Percentiles rank a stretch among this genome's conserved stretches.
phyloP scores from a whole-genome alignment of 2,113 vertebrate genomes.

The Martes martes region DNA sequence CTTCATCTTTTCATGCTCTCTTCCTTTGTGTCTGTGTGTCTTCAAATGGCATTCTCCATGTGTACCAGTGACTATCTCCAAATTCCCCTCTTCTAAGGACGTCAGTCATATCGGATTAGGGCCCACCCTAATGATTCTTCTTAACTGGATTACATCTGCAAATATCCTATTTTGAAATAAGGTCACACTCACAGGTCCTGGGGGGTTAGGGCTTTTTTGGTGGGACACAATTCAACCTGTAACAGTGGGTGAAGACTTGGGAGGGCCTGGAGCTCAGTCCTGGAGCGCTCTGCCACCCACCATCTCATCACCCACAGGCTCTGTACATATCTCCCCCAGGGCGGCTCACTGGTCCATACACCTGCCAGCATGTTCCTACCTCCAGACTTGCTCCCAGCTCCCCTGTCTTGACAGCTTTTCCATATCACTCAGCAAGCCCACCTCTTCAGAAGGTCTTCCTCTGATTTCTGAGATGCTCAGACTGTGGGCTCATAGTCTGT shows the following conservation, averaged over 20 bases:
- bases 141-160: neutral
- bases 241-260: neutral
- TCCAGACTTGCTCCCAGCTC: neutral
- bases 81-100: neutral
- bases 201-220: neutral
- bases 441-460: neutral
- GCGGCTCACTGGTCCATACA: neutral
- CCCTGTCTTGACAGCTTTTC: rapidly evolving
- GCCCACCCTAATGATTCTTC: neutral
- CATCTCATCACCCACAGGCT: neutral
- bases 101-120: neutral
- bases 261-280: neutral
- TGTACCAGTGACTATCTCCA: neutral
- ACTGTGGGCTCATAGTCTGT: neutral
- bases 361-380: neutral
- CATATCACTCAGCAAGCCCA: neutral
- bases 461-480: neutral
- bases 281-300: neutral
- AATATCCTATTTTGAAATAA: constrained; percentile 23
- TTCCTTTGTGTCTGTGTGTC: neutral
- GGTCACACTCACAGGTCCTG: neutral
- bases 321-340: neutral
- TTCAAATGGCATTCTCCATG: neutral
- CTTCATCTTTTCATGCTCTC: neutral
- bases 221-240: neutral